phyloP scores from a whole-genome alignment of 2,113 vertebrate species.

The Menidia beryllina region DNA sequence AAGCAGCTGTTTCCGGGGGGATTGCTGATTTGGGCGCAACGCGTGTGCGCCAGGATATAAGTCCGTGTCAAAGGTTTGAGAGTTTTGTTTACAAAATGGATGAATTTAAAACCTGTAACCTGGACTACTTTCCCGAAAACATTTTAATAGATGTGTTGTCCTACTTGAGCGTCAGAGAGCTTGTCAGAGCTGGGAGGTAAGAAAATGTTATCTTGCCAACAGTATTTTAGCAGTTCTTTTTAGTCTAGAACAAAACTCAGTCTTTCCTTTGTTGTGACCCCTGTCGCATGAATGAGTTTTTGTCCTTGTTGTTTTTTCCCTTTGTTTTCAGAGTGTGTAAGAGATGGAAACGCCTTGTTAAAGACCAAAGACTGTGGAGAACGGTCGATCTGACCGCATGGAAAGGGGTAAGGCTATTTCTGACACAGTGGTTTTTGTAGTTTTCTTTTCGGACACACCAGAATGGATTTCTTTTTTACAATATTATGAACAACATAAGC shows the following conservation, averaged over 20 bases:
- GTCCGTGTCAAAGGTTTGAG: constrained; percentile 66
- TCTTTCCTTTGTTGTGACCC: constrained; percentile 41
- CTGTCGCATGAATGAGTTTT: constrained; percentile 16
- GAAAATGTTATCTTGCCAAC: constrained; percentile 1
- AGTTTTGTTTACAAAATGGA: constrained; percentile 82
- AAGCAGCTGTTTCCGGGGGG: constrained; percentile 61
- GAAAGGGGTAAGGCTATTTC: constrained; percentile 77
- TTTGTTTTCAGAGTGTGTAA: constrained; percentile 79
- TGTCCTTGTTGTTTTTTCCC: constrained; percentile 31
- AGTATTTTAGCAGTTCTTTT: neutral
- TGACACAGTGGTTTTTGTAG: neutral
- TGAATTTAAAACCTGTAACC: constrained; percentile 61
- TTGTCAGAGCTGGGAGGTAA: constrained; percentile 81
- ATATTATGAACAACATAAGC: no score
- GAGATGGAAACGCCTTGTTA: constrained; percentile 82
- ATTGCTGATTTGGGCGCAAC: constrained; percentile 49
- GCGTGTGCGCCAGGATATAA: constrained; percentile 55
- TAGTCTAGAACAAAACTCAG: constrained; percentile 18
- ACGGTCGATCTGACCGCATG: constrained; percentile 80
- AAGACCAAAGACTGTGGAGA: constrained; percentile 84
- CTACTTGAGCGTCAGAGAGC: constrained; percentile 76
- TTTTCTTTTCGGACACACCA: neutral
- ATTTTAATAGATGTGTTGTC: constrained; percentile 84
- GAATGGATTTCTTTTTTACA: neutral
- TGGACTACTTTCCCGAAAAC: constrained; percentile 83